Conservation (phyloP, 2,888 invertebrate genomes). For the Leptogaster cylindrica region DNA sequence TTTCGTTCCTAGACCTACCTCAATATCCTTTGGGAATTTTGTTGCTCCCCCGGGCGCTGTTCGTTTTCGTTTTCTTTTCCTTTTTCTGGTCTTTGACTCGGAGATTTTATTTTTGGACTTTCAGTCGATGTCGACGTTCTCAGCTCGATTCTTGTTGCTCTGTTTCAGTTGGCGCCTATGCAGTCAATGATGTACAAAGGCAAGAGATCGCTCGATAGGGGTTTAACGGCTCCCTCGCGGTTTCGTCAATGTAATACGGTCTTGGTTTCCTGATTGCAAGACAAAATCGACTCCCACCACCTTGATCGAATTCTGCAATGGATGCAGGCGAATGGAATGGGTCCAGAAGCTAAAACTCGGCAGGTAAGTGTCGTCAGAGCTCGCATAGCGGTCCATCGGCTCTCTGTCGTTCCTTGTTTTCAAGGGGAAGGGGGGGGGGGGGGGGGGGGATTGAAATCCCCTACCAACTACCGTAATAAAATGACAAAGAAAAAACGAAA, state of each 20-base stretch:
- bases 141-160: background rate
- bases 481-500: constrained; percentile 23
- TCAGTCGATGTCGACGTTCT: constrained; percentile 6
- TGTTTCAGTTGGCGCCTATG: constrained; percentile 10
- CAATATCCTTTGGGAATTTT: constrained; percentile 43
- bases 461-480: background rate
- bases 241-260: constrained; percentile 21
- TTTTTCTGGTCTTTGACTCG: constrained; percentile 36
- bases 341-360: background rate
- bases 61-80: constrained; percentile 4
- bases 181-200: background rate
- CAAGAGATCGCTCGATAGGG: background rate
- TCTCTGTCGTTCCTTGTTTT: no score
- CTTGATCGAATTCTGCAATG: constrained; percentile 1
- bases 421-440: no score
- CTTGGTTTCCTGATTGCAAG: constrained; percentile 17
- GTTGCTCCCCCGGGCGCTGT: constrained; percentile 16
- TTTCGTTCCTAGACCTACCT: constrained; percentile 46
- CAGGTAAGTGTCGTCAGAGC: background rate
- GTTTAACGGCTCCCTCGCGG: constrained; percentile 9
- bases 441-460: background rate
- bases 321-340: background rate
- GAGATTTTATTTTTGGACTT: constrained; percentile 36
- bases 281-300: constrained; percentile 11
- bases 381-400: background rate